Base-by-base conservation (phyloP, 1,140 invertebrate genomes). In the Diploscapter pachys region DNA sequence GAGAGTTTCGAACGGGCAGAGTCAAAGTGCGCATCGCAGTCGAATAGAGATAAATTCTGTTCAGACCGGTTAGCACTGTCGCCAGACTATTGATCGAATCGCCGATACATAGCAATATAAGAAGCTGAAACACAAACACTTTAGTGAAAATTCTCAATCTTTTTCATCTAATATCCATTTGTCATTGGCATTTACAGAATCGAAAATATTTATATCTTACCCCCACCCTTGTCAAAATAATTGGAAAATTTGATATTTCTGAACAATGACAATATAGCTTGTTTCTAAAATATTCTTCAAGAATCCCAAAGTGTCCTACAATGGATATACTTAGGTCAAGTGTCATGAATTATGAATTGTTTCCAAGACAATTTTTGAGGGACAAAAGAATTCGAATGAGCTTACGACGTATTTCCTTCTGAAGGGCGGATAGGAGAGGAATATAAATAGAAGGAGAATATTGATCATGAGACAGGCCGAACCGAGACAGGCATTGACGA, bases 401-500 rank as follows among this genome's bases (percentile, higher is more conserved):
- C 65, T 74, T 65, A 76, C 75, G 63, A 71, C 68, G 61, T 72
- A 76, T 71, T 64, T 62, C 9, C 51, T 71, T 48, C 75, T 61
- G 50, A 76, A 76, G 9, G 52, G 56, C 8, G 54, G 61, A 49
- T 72, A 63, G 11, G 72, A 54, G 9, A 76, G 54, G 50, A 76
- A 76, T 49, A 76, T 65, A 31, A 69, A 31, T 5, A 76, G 63
- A 51, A 76, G 70, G 50, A 71, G 69, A 11, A 54, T 59, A 57
- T 76, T 76, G 63, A 76, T 64, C 6, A 62, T 9, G 11, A 64
- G 66, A 5, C 72, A 76, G 9, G 72, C 53, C n/a, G 62, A 63
- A 9, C 75, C 75, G 52, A 76, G 53, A 31, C 50, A 62, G 4
- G 63, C 55, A 64, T 72, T 76, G 8, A 76, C 75, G 9, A 63